These are phyloP conservation scores for Carollia perspicillata DNA, from an alignment of 2,113 vertebrate species.

Conservation along the genomic window DNA sequence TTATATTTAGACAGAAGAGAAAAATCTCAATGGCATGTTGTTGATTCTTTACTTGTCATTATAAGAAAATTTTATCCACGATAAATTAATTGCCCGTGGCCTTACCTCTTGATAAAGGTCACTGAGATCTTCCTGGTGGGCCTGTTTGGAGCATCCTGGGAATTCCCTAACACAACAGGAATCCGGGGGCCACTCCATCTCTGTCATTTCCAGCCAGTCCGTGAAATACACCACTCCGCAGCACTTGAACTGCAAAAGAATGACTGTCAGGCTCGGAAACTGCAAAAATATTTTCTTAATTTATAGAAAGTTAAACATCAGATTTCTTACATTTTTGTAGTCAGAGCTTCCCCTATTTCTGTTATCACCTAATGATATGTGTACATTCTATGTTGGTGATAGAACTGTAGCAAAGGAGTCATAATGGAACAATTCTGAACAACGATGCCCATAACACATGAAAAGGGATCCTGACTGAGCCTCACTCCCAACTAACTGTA, in stretches of 20 bases:
- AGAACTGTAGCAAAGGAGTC: background rate
- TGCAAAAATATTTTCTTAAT: constrained; percentile 49
- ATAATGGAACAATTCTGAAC: background rate
- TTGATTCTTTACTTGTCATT: background rate
- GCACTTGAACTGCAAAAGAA: constrained; percentile 92
- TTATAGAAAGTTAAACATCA: background rate
- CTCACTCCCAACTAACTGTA: background rate
- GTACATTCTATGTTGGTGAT: background rate
- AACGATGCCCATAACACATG: background rate
- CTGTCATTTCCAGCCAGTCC: constrained; percentile 99
- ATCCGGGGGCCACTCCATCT: constrained; percentile 98
- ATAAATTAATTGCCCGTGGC: background rate
- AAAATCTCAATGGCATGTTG: background rate
- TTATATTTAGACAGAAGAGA: background rate
- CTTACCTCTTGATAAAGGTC: constrained; percentile 97
- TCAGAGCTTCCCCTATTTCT: background rate
- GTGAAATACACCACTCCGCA: constrained; percentile 99
- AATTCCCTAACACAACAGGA: constrained; percentile 96
- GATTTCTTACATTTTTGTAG: background rate
- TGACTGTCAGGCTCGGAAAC: constrained; percentile 60
- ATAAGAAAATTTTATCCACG: background rate
- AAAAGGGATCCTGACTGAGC: background rate
- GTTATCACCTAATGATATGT: background rate
- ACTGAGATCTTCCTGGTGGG: constrained; percentile 93
- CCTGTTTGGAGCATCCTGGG: constrained; percentile 94